Percentiles rank a stretch among this genome's conserved stretches.
These are phyloP conservation scores for Sinocyclocheilus grahami DNA, from an alignment of 2,113 vertebrate genomes.

Conservation along the genomic window DNA sequence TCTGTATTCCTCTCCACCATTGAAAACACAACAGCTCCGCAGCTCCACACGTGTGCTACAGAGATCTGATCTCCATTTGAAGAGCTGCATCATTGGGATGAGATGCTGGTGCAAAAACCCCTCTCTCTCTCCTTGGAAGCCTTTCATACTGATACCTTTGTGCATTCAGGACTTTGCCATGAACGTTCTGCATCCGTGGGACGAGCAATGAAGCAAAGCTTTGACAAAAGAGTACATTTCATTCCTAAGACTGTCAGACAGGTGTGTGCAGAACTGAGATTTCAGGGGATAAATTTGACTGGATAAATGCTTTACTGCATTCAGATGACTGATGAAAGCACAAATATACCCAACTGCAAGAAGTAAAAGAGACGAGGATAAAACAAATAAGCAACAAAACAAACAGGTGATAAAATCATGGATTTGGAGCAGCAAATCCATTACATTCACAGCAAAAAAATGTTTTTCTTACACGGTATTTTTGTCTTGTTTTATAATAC, in stretches of 20 bases:
- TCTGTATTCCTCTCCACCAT: conserved; percentile 8
- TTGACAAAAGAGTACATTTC: conserved; percentile 35
- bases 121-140: not conserved
- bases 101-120: not conserved
- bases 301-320: conserved; percentile 10
- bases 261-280: conserved; percentile 13
- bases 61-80: conserved; percentile 29
- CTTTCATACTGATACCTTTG: conserved; percentile 28
- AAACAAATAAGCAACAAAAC: not conserved
- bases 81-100: conserved; percentile 1
- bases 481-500: not conserved
- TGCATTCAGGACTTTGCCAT: conserved; percentile 12
- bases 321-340: not conserved
- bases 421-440: not conserved
- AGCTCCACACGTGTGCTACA: not conserved
- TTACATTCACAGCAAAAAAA: not conserved
- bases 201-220: not conserved
- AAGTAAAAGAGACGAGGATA: not conserved
- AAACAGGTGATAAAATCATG: not conserved
- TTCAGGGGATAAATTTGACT: not conserved
- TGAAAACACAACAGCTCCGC: conserved; percentile 9
- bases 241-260: conserved; percentile 17
- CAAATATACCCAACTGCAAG: not conserved
- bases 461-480: not conserved
- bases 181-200: conserved; percentile 7